Percentiles rank a stretch among this genome's conserved stretches.
Evolutionary conservation across 2,113 vertebrate genomes (phyloP).

Genomic region (Pelusios castaneus): DNA sequence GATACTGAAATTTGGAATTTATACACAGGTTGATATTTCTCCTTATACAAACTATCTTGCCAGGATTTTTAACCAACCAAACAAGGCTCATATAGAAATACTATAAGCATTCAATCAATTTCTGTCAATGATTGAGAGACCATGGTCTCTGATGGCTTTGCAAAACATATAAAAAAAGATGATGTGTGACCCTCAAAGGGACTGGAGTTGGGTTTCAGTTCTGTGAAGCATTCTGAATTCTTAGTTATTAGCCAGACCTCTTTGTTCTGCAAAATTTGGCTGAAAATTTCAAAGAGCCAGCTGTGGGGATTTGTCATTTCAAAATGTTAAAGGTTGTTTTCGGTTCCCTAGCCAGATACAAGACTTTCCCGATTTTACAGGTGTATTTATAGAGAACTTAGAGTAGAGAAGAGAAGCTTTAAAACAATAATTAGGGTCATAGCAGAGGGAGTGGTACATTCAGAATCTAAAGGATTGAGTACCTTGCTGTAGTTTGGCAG

Average conservation of each 20-base stretch:
- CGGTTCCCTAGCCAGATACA: not conserved
- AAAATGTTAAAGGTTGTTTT: not conserved
- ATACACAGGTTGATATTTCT: not conserved
- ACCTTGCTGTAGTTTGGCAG: not conserved
- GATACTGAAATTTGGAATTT: not conserved
- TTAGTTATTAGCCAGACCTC: not conserved
- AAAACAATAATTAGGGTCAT: not conserved
- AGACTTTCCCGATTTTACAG: rapidly evolving
- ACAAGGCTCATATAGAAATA: not conserved
- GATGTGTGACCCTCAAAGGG: not conserved
- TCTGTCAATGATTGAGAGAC: not conserved
- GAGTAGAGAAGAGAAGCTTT: not conserved
- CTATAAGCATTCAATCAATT: not conserved
- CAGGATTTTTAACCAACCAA: not conserved
- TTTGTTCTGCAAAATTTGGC: not conserved
- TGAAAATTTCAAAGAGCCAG: not conserved
- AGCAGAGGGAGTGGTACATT: not conserved
- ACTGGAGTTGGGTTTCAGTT: not conserved
- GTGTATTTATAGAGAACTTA: not conserved
- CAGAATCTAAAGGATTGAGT: not conserved
- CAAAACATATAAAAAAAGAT: not conserved
- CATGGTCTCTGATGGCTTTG: not conserved
- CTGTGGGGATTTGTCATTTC: not conserved
- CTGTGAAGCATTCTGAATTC: not conserved
- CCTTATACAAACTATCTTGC: not conserved